Conservation (phyloP, 2,113 vertebrate genomes). For the Paraplagusia blochii region DNA sequence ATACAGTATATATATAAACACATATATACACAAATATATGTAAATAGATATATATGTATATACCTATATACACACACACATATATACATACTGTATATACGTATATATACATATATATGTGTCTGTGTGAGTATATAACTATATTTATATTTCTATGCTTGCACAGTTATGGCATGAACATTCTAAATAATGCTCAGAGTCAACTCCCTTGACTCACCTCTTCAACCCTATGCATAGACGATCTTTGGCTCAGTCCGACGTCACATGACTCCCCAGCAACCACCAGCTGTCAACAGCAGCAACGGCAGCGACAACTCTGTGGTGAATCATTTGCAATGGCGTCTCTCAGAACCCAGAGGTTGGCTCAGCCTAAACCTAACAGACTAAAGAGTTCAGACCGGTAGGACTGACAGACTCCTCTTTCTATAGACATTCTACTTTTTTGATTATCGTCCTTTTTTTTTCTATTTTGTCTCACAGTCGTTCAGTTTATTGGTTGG, state of each 20-base stretch:
- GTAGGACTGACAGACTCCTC: constrained; percentile 29
- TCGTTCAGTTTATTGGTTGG: constrained; percentile 73
- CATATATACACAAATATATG: too few species aligned
- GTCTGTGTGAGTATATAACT: too few species aligned
- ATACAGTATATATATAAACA: too few species aligned
- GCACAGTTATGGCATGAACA: too few species aligned
- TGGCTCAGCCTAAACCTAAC: constrained; percentile 62
- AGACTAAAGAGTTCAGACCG: constrained; percentile 62
- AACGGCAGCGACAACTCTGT: not conserved
- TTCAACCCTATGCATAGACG: not conserved
- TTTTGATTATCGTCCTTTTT: not conserved
- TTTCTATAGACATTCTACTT: too few species aligned
- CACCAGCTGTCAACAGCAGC: constrained; percentile 18
- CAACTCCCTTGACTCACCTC: too few species aligned
- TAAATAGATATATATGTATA: too few species aligned
- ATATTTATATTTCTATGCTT: too few species aligned
- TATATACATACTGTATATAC: too few species aligned
- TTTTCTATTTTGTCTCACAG: constrained; percentile 41
- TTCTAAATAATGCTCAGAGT: too few species aligned
- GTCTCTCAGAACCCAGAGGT: constrained; percentile 40
- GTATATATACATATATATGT: too few species aligned
- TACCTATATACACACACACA: too few species aligned
- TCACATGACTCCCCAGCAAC: constrained; percentile 56
- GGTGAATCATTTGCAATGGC: constrained; percentile 47
- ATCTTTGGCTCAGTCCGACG: constrained; percentile 8